Conservation (phyloP, 2,797 vertebrate genomes). For the Onychomys arenicola region DNA sequence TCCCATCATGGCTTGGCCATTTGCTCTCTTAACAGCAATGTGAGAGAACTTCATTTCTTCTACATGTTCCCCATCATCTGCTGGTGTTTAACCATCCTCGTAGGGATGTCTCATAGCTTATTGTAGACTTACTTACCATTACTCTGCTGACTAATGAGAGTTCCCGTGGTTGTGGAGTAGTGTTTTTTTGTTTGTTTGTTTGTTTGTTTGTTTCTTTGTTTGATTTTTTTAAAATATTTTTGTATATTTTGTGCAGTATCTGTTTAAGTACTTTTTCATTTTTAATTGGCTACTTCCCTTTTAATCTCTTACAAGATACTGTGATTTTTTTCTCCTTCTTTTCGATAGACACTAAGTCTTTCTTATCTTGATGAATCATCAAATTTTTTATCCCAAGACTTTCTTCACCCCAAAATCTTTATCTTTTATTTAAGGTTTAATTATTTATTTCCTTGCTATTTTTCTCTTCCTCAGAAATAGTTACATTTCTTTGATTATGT, state of each 20-base stretch:
- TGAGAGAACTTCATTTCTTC: not conserved
- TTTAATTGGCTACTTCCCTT: not conserved
- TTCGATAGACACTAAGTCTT: not conserved
- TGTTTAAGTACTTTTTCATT: not conserved
- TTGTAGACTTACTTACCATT: not conserved
- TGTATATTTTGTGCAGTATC: not conserved
- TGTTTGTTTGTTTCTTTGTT: not conserved
- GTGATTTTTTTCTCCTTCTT: not conserved
- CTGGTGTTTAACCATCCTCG: not conserved
- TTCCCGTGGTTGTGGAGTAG: not conserved
- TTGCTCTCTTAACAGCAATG: not conserved
- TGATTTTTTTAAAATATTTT: not conserved
- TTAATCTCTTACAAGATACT: not conserved
- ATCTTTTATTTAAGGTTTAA: constrained; percentile 57
- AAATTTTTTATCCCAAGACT: constrained; percentile 46
- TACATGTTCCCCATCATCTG: too few species aligned
- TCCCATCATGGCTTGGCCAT: not conserved
- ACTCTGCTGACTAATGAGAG: not conserved
- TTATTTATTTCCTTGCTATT: constrained; percentile 64
- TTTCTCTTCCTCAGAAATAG: constrained; percentile 36
- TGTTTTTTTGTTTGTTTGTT: not conserved
- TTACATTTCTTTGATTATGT: constrained; percentile 60
- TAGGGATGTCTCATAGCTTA: not conserved
- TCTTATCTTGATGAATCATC: constrained; percentile 21
- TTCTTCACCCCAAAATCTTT: constrained; percentile 25